These are phyloP conservation scores for Trachelipus rathkii DNA, from an alignment of 1,140 invertebrate species.

Conservation along the genomic window DNA sequence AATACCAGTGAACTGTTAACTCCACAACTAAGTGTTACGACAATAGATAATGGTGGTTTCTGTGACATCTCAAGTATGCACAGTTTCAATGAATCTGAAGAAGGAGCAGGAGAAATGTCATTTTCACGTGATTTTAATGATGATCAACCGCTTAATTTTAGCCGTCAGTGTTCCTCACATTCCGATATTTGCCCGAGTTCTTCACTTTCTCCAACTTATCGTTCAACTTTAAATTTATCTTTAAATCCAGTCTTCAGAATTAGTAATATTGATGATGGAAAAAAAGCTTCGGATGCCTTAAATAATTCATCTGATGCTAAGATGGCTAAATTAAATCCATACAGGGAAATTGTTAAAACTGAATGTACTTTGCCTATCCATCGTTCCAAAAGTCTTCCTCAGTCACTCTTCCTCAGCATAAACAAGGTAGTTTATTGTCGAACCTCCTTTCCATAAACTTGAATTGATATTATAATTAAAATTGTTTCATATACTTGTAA, in stretches of 20 bases:
- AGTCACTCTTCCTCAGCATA: slow-evolving; percentile 31
- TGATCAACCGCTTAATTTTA: slow-evolving; percentile 32
- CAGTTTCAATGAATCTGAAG: slow-evolving; percentile 36
- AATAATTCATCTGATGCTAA: neutral
- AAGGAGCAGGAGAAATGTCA: slow-evolving; percentile 22
- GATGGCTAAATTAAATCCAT: neutral
- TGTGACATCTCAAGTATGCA: slow-evolving; percentile 32
- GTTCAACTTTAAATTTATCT: neutral
- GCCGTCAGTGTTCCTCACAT: slow-evolving; percentile 33
- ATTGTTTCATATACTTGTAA: too few species aligned
- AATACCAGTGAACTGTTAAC: neutral
- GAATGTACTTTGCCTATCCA: slow-evolving; percentile 36
- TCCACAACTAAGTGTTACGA: neutral
- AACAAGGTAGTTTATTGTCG: slow-evolving; percentile 32
- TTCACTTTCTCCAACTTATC: neutral
- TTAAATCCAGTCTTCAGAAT: neutral
- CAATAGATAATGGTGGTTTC: neutral
- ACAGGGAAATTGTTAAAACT: neutral
- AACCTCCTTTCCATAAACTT: too few species aligned
- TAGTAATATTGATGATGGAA: neutral
- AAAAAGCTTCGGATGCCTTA: slow-evolving; percentile 31
- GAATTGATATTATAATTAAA: too few species aligned
- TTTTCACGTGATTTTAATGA: slow-evolving; percentile 30
- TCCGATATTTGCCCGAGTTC: slow-evolving; percentile 23
- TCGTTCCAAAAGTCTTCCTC: slow-evolving; percentile 42